Conservation (phyloP, 2,113 vertebrate species). For the Marcusenius ussheri region DNA sequence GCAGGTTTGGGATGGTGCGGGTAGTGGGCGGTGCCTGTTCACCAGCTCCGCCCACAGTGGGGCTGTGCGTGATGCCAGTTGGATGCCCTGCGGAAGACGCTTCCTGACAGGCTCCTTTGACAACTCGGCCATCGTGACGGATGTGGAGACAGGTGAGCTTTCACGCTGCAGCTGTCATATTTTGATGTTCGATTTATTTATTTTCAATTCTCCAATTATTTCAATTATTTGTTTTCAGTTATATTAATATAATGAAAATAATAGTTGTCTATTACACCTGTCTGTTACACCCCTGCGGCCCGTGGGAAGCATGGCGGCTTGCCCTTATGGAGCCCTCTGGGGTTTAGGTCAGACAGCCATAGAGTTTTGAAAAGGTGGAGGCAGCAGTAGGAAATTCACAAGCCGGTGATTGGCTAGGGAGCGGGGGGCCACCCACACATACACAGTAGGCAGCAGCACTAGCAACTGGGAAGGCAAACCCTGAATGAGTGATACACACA, state of each 20-base stretch:
- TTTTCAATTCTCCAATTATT: neutral
- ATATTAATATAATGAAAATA: neutral
- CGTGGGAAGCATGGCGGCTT: neutral
- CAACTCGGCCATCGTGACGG: constrained; percentile 71
- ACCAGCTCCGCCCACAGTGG: constrained; percentile 67
- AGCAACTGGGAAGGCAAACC: neutral
- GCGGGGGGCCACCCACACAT: neutral
- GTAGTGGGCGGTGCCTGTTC: constrained; percentile 72
- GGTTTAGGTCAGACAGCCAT: neutral
- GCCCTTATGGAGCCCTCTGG: neutral
- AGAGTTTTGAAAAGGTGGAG: neutral
- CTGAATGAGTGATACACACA: neutral
- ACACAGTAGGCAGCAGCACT: neutral
- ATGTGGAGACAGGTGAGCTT: constrained; percentile 81
- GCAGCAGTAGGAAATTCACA: neutral
- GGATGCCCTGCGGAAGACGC: constrained; percentile 75
- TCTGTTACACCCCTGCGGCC: neutral
- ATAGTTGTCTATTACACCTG: too few species aligned
- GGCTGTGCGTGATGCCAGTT: constrained; percentile 78
- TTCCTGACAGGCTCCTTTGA: constrained; percentile 90
- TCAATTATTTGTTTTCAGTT: neutral
- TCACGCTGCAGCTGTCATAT: neutral
- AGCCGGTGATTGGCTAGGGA: neutral
- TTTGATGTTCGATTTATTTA: neutral
- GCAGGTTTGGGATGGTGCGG: constrained; percentile 87